Base-by-base conservation (phyloP, 2,113 vertebrate species). In the Phalacrocorax aristotelis region DNA sequence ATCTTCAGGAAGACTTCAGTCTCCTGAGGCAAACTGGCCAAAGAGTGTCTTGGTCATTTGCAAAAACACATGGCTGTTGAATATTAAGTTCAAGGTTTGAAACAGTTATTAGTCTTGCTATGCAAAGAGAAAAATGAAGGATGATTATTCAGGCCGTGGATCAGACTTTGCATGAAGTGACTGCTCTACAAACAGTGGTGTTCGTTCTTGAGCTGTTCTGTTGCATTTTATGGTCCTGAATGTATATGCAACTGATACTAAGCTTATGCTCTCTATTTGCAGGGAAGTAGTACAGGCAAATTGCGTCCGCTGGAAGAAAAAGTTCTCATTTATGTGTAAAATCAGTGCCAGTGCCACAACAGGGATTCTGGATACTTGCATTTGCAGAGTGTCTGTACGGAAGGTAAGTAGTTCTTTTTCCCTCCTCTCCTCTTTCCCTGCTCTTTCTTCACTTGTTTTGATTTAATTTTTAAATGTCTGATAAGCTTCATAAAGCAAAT, bases 301-400 rank as follows among this genome's bases (percentile, higher is more conserved):
- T 95, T 99, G 98, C 95, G 99, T 99, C 21, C 98, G 87, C 93
- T 99, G 99, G 99, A 99, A 96, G 94, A 99, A 99, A 77, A 99
- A 95, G 89, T 99, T 99, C 96, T 98, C 98, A 25, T 99, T 99
- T 89, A 97, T 98, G 96, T 99, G 99, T 95, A 99, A 99, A 95
- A 99, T 99, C 98, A 99, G 98, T 48, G 99, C 99, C 70, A 99
- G 97, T 36, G 98, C 98, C 15, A 94, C 98, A 68, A 99, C 99
- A 4, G 99, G 99, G 66, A 89, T 99, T 80, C 97, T 99, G 30
- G 99, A 99, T 66, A 98, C 99, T 4, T 99, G 99, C 96, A 52
- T 99, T 95, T 99, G 98, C 97, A 98, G 99, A 78, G 99, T 99
- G 34, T 99, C 99, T 83, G 99, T 99, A 72, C 98, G 99, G n/a